A percentile compares a stretch with the other conserved stretches of the same genome.
Conservation (phyloP, 2,797 vertebrate genomes). For the Sebastes minor region DNA sequence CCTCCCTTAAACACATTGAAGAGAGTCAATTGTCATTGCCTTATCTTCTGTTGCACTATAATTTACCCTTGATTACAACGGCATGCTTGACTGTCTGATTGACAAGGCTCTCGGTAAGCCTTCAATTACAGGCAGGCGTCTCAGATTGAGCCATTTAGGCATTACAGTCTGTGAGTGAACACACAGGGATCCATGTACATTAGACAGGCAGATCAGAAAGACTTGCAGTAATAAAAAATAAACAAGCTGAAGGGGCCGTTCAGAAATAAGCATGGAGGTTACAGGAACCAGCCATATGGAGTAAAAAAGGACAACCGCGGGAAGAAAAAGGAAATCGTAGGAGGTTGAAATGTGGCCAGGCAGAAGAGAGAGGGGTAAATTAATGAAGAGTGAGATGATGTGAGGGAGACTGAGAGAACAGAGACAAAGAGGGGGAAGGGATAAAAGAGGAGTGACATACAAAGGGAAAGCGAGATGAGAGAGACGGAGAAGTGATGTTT, state of each 20-base stretch:
- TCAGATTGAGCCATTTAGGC: conserved; percentile 31
- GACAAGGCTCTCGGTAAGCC: conserved; percentile 24
- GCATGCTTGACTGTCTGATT: conserved; percentile 35
- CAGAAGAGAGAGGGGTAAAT: conserved; percentile 17
- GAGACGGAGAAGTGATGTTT: conserved; percentile 19
- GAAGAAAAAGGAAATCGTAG: background rate
- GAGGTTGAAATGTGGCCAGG: conserved; percentile 1
- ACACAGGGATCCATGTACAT: background rate
- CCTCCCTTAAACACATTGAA: background rate
- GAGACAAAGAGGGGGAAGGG: conserved; percentile 35
- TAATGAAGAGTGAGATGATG: conserved; percentile 38
- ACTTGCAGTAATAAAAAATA: background rate
- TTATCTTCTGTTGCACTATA: conserved; percentile 23
- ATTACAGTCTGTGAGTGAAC: conserved; percentile 6
- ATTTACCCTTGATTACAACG: conserved; percentile 37
- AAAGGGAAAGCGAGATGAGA: conserved; percentile 50
- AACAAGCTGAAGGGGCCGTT: background rate
- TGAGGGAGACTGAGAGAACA: conserved; percentile 1
- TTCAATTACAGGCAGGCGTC: conserved; percentile 34
- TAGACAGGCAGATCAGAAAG: background rate
- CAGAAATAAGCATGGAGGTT: background rate
- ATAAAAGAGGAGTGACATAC: conserved; percentile 22
- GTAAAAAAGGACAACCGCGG: background rate
- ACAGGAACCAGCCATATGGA: background rate
- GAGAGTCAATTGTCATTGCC: background rate